Evolutionary conservation across 2,888 invertebrate species (phyloP).

Genomic region (Dinocampus coccinellae): DNA sequence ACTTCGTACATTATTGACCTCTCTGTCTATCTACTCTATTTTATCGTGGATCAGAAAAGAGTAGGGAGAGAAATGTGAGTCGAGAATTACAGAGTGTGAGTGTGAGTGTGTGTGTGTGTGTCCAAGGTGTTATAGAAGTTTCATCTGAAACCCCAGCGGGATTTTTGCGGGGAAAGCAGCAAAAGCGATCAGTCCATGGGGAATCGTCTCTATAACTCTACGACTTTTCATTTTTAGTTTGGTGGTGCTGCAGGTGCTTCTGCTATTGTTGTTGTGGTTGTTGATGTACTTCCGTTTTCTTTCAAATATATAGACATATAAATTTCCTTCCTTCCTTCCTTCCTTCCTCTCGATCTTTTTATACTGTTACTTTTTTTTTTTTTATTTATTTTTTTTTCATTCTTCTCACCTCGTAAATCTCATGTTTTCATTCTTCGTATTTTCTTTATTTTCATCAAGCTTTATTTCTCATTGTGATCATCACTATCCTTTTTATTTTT

Average conservation of each 20-base stretch:
- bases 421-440: conserved; percentile 4
- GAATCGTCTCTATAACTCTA: conserved; percentile 10
- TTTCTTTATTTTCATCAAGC: conserved; percentile 11
- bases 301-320: background rate
- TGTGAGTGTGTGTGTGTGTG: background rate
- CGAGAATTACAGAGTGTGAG: background rate
- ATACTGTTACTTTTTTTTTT: no score
- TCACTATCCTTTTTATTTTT: conserved; percentile 4
- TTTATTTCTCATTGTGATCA: conserved; percentile 6
- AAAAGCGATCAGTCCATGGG: conserved; percentile 30
- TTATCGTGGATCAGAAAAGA: background rate
- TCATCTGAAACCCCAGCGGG: conserved; percentile 16
- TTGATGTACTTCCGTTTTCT: conserved; percentile 7
- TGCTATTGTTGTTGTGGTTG: background rate
- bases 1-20: conserved; percentile 46
- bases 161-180: conserved; percentile 30
- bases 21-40: conserved; percentile 12
- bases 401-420: conserved; percentile 30
- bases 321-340: background rate
- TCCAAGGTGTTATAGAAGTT: conserved; percentile 14
- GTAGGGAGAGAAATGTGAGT: background rate
- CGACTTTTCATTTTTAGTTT: background rate
- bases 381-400: conserved; percentile 3
- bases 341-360: conserved; percentile 7
- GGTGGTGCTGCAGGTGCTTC: background rate